phyloP scores from a whole-genome alignment of 2,888 invertebrate species.

The Ophion slaviceki region DNA sequence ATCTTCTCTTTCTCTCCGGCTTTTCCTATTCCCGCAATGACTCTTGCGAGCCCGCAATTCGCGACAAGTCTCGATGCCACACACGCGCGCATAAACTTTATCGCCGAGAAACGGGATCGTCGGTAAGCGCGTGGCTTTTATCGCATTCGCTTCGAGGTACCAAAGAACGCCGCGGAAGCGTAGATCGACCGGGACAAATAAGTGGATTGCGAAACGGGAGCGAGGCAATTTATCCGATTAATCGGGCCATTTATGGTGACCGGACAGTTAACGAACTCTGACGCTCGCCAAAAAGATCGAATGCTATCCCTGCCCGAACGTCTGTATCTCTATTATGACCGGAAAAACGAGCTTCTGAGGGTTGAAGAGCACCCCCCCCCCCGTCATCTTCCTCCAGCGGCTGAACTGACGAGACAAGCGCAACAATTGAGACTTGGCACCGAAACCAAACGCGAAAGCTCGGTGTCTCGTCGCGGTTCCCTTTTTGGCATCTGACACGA shows the following conservation, averaged over 20 bases:
- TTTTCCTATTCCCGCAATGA: not conserved
- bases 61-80: constrained; percentile 5
- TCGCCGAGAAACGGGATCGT: constrained; percentile 1
- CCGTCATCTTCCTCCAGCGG: not conserved
- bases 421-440: not conserved
- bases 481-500: not conserved
- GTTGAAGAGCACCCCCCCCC: no score
- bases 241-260: constrained; percentile 38
- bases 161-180: not conserved
- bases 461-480: not conserved
- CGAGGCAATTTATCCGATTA: constrained; percentile 31
- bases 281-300: not conserved
- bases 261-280: not conserved
- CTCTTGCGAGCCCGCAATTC: not conserved
- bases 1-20: not conserved
- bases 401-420: not conserved
- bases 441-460: not conserved
- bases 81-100: not conserved
- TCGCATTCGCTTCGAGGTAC: not conserved
- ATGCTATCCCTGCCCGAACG: not conserved
- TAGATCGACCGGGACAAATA: not conserved
- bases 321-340: not conserved
- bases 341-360: not conserved
- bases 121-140: constrained; percentile 11
- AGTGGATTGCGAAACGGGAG: not conserved